phyloP scores from a whole-genome alignment of 2,888 invertebrate species.

The Spilosoma lubricipeda region DNA sequence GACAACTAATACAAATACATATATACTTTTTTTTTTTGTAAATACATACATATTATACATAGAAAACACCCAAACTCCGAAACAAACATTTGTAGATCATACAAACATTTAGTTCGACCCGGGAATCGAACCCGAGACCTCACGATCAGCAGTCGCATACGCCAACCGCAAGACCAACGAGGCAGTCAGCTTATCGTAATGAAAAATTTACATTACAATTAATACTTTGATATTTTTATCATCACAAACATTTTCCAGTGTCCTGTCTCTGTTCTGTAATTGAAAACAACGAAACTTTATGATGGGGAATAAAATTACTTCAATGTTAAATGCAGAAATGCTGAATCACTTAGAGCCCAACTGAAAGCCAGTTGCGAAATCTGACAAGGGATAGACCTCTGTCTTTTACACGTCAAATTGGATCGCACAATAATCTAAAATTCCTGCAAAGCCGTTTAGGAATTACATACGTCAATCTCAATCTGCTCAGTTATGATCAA shows the following conservation, averaged over 20 bases:
- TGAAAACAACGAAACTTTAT: conserved; percentile 37
- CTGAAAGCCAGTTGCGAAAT: conserved; percentile 51
- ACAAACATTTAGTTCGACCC: too few relatives aligned
- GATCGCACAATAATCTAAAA: conserved; percentile 63
- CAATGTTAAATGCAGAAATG: conserved; percentile 27
- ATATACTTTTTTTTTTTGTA: too few relatives aligned
- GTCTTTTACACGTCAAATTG: conserved; percentile 77
- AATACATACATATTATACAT: too few relatives aligned
- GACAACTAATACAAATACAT: too few relatives aligned
- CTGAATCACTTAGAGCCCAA: conserved; percentile 41
- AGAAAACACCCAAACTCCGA: too few relatives aligned
- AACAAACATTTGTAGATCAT: too few relatives aligned
- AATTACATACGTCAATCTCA: conserved; percentile 64
- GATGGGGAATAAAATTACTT: conserved; percentile 26
- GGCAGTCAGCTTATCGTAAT: not conserved
- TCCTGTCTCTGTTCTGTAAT: conserved; percentile 21
- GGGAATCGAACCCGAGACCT: too few relatives aligned
- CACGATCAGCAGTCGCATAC: too few relatives aligned
- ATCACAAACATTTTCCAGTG: not conserved
- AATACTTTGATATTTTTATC: not conserved
- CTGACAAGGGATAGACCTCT: conserved; percentile 69
- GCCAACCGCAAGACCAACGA: too few relatives aligned
- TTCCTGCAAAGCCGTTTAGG: conserved; percentile 61
- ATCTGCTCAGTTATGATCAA: conserved; percentile 50
- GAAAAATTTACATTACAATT: not conserved